phyloP scores from a whole-genome alignment of 2,113 vertebrate genomes.

The Lipophrys pholis region DNA sequence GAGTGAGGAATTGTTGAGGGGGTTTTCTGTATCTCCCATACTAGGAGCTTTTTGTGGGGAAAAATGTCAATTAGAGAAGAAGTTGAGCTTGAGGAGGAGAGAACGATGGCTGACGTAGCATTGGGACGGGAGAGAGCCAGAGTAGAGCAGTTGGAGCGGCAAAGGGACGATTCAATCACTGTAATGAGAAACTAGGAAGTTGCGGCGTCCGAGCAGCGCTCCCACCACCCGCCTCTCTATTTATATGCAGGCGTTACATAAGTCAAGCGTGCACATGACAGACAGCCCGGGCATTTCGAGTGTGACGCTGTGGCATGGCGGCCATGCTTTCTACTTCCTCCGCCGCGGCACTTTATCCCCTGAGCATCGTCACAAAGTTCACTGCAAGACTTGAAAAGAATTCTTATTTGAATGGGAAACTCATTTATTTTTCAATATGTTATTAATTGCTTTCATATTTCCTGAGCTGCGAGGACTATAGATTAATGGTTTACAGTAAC shows the following conservation, averaged over 20 bases:
- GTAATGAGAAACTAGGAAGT: conserved; percentile 27
- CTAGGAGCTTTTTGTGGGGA: no score
- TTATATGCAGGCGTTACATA: conserved; percentile 45
- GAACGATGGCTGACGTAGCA: no score
- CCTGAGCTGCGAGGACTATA: conserved; percentile 4
- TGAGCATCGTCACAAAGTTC: no score
- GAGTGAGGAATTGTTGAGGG: no score
- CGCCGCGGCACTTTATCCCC: no score
- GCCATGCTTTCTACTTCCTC: neutral
- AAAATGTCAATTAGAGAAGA: no score
- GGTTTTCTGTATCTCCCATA: no score
- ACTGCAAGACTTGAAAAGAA: conserved; percentile 14
- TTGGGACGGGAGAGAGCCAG: no score
- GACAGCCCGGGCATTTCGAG: no score
- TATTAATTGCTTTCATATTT: conserved; percentile 51
- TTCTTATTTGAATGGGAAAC: conserved; percentile 34
- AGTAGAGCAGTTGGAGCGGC: no score
- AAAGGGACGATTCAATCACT: conserved; percentile 16
- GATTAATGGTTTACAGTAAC: conserved; percentile 29
- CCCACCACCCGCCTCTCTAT: conserved; percentile 37
- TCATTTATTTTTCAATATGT: conserved; percentile 40
- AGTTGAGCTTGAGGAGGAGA: no score
- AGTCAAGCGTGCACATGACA: conserved; percentile 11
- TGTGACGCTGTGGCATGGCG: neutral
- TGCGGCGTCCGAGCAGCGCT: conserved; percentile 23